Percentiles rank a stretch among this genome's conserved stretches.
Conservation (phyloP, 2,888 invertebrate species). For the Megastigmus dorsalis region DNA sequence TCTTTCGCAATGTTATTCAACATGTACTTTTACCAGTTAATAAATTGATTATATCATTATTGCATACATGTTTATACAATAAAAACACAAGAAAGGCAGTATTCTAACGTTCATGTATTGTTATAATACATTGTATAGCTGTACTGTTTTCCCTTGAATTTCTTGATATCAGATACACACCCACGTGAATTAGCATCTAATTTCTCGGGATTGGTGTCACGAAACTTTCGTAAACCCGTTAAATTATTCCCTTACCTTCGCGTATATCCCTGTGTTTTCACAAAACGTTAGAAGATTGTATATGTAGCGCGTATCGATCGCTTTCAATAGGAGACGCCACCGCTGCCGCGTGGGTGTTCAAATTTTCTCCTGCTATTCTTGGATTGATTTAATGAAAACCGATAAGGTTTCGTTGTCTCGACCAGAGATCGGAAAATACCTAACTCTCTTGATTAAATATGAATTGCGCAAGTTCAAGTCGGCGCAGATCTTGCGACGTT, state of each 20-base stretch:
- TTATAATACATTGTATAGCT: no score
- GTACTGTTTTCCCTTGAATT: no score
- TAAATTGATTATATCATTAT: no score
- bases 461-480: no score
- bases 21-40: no score
- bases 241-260: not conserved
- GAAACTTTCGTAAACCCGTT: not conserved
- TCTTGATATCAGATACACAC: no score
- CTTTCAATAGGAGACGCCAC: not conserved
- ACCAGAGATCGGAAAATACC: not conserved
- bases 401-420: not conserved
- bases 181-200: no score
- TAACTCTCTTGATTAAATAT: not conserved
- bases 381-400: slow-evolving; percentile 5
- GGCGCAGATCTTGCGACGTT: no score
- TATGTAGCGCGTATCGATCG: slow-evolving; percentile 3
- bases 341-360: not conserved
- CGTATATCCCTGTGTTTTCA: not conserved
- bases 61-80: no score
- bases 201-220: not conserved
- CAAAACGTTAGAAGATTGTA: slow-evolving; percentile 4
- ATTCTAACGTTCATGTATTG: no score
- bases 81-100: no score
- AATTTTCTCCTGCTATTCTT: not conserved
- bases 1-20: no score